These are phyloP conservation scores for Drosophila novamexicana DNA, from an alignment of 1,140 invertebrate species.

Conservation along the genomic window DNA sequence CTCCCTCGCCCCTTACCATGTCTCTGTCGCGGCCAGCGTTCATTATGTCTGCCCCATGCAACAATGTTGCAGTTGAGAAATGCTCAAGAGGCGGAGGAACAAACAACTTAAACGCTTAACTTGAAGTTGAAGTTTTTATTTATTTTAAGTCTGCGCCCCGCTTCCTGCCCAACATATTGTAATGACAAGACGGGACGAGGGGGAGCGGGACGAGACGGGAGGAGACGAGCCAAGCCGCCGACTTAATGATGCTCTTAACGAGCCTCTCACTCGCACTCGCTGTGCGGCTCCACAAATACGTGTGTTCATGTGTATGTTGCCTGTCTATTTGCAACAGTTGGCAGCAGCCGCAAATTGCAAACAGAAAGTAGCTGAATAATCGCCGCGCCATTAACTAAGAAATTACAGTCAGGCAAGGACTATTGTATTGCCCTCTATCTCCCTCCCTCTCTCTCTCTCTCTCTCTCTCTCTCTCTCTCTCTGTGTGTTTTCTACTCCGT, in stretches of 20 bases:
- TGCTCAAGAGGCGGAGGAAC: constrained; percentile 74
- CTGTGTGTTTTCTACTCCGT: not conserved
- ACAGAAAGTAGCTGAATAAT: constrained; percentile 54
- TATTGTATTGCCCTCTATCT: constrained; percentile 13
- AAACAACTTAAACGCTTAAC: constrained; percentile 79
- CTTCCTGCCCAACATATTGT: constrained; percentile 34
- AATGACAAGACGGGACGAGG: constrained; percentile 31
- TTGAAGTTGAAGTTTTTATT: constrained; percentile 76
- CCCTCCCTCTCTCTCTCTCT: not conserved
- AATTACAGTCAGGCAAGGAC: constrained; percentile 47
- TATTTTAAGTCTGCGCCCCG: constrained; percentile 69
- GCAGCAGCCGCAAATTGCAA: constrained; percentile 40
- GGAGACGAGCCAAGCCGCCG: constrained; percentile 19
- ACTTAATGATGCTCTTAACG: constrained; percentile 67
- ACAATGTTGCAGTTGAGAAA: constrained; percentile 76
- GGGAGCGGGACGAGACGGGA: constrained; percentile 16
- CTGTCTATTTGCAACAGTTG: constrained; percentile 47
- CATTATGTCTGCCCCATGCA: constrained; percentile 72
- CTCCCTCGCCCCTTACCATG: not conserved
- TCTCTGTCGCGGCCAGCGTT: constrained; percentile 12
- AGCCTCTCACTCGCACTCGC: constrained; percentile 45
- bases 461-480: not conserved
- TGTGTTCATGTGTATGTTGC: constrained; percentile 17
- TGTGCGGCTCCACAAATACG: not conserved
- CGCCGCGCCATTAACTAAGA: constrained; percentile 43